Evolutionary conservation across 1,140 invertebrate species (phyloP).

Genomic region (Brachionus calyciflorus): DNA sequence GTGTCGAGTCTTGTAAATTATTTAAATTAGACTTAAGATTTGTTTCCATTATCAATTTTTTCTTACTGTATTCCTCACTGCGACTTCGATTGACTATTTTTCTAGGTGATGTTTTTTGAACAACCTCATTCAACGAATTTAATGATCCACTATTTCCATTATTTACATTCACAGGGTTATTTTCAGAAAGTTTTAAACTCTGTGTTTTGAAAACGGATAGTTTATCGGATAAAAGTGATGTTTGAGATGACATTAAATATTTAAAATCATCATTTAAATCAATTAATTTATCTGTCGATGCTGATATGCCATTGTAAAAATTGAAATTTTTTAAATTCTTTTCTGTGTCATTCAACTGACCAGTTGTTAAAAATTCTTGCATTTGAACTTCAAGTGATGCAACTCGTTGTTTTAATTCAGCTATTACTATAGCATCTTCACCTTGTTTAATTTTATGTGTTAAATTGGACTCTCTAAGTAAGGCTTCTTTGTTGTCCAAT

Average conservation of each 20-base stretch:
- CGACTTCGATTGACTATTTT: background rate
- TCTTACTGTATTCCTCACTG: slow-evolving; percentile 10
- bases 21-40: slow-evolving; percentile 2
- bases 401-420: slow-evolving; percentile 90
- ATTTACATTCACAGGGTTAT: slow-evolving; percentile 10
- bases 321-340: slow-evolving; percentile 36
- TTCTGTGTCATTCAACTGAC: slow-evolving; percentile 35
- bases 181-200: background rate
- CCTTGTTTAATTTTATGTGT: slow-evolving; percentile 88
- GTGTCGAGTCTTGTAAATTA: background rate
- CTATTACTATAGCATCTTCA: slow-evolving; percentile 85
- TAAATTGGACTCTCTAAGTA: slow-evolving; percentile 86
- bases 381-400: slow-evolving; percentile 73
- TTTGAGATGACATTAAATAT: slow-evolving; percentile 28
- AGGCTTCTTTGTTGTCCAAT: slow-evolving; percentile 24
- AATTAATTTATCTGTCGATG: slow-evolving; percentile 23
- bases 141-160: background rate
- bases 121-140: background rate
- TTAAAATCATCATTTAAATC: slow-evolving; percentile 25
- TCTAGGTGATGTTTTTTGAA: background rate
- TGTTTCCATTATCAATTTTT: background rate
- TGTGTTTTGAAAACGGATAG: background rate
- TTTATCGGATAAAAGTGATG: slow-evolving; percentile 15
- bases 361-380: slow-evolving; percentile 39
- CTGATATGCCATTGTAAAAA: slow-evolving; percentile 38